Conservation (phyloP, 1,140 invertebrate species). For the Meteorus sp. region DNA sequence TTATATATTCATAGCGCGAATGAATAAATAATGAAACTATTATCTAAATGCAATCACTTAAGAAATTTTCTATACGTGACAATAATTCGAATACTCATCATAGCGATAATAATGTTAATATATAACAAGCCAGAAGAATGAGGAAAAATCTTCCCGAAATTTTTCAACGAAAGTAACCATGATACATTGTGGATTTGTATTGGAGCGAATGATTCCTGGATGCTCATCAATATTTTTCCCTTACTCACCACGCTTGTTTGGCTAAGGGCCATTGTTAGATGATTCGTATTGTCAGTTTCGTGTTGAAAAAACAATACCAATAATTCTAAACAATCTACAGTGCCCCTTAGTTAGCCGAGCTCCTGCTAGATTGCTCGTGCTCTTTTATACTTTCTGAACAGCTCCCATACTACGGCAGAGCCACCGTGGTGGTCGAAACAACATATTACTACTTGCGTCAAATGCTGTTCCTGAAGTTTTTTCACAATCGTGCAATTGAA, state of each 20-base stretch:
- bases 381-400: conserved; percentile 53
- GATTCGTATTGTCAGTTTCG: conserved; percentile 34
- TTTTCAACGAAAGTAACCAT: conserved; percentile 15
- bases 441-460: not conserved
- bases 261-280: conserved; percentile 57
- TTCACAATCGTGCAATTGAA: too few species aligned
- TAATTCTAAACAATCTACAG: conserved; percentile 33
- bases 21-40: not conserved
- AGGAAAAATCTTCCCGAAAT: not conserved
- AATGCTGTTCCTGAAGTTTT: too few species aligned
- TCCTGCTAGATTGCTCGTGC: conserved; percentile 39
- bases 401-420: conserved; percentile 36
- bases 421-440: conserved; percentile 27
- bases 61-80: too few species aligned
- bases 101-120: too few species aligned
- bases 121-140: not conserved
- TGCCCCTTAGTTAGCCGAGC: conserved; percentile 35
- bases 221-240: conserved; percentile 23
- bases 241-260: conserved; percentile 62
- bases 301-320: conserved; percentile 34
- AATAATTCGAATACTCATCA: too few species aligned
- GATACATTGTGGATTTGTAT: not conserved
- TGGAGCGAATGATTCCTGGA: not conserved
- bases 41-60: not conserved
- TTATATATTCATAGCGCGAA: too few species aligned